Evolutionary conservation across 2,113 vertebrate genomes (phyloP), one percentile per base, ranked within the genome.

Genomic region (Eulemur rufifrons): DNA sequence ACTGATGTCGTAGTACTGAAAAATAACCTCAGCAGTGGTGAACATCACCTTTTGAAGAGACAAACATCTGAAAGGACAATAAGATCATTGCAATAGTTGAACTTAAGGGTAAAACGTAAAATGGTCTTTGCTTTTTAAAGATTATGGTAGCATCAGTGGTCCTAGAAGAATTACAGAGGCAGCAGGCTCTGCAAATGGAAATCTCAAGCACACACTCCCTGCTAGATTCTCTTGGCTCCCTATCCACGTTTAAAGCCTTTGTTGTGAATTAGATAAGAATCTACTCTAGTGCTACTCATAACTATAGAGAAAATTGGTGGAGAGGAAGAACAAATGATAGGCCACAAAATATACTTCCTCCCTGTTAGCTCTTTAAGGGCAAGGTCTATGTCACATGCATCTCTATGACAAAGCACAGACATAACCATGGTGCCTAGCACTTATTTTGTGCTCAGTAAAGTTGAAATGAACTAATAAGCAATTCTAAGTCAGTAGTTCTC

Each of bases 391-490:
- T 76, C 39, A 85, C 56, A 47, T 64, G 64, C 9, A 59, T 88
- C 27, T 39, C 59, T 76, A 9, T 56, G 54, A 71, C 54, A 78
- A 91, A 68, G 37, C 74, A 88, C 52, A 89, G 47, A 45, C 14
- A 21, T 8, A 56, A 73, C 14, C 42, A 42, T 34, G 25, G 27
- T 45, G 37, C 2, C 37, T 56, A 64, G 18, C 21, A 88, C 34
- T 92, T 76, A 89, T 45, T 95, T 84, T 96, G 18, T 61, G 52
- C 39, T 97, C 42, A 86, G 9, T 56, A 39, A 85, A 96, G 32
- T 42, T 95, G 42, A 95, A 96, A 45, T 21, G 42, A 69, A 76
- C 69, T 85, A 92, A 85, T 80, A 92, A 92, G 61, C 23, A 88
- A 73, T 10, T 90, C 47, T 56, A 80, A 94, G 63, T 61, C 39